phyloP scores from a whole-genome alignment of 2,797 vertebrate species.

The Eleutherodactylus coqui region DNA sequence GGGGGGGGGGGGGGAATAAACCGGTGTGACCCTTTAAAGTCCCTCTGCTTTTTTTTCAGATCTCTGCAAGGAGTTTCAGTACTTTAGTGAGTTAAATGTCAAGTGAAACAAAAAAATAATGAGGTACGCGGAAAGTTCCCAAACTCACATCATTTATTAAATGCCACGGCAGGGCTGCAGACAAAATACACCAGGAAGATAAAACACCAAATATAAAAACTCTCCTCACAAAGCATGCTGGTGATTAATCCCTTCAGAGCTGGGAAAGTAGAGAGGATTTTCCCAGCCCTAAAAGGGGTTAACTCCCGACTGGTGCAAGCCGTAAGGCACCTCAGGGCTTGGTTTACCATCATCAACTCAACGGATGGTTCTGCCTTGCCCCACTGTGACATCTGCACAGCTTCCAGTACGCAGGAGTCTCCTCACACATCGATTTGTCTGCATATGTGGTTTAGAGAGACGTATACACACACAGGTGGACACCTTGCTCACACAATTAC shows the following conservation, averaged over 20 bases:
- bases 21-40: too few relatives aligned
- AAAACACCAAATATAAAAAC: constrained; percentile 62
- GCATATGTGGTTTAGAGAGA: constrained; percentile 57
- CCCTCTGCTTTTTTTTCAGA: background rate
- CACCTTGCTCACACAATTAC: constrained; percentile 59
- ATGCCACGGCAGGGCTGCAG: constrained; percentile 59
- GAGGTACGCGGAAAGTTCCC: background rate
- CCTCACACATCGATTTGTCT: constrained; percentile 46
- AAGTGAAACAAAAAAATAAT: background rate
- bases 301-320: constrained; percentile 54
- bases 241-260: constrained; percentile 51
- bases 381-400: constrained; percentile 55
- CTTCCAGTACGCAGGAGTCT: constrained; percentile 43
- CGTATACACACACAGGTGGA: constrained; percentile 47
- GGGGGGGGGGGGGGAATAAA: too few relatives aligned
- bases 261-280: background rate
- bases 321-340: constrained; percentile 63
- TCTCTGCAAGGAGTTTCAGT: background rate
- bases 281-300: constrained; percentile 53
- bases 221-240: constrained; percentile 57
- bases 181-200: constrained; percentile 62
- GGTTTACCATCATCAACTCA: constrained; percentile 40
- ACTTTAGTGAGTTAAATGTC: background rate
- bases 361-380: constrained; percentile 47
- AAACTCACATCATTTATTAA: constrained; percentile 64